A percentile compares a stretch with the other conserved stretches of the same genome.
Conservation (phyloP, 2,113 vertebrate species). For the Salminus brasiliensis region DNA sequence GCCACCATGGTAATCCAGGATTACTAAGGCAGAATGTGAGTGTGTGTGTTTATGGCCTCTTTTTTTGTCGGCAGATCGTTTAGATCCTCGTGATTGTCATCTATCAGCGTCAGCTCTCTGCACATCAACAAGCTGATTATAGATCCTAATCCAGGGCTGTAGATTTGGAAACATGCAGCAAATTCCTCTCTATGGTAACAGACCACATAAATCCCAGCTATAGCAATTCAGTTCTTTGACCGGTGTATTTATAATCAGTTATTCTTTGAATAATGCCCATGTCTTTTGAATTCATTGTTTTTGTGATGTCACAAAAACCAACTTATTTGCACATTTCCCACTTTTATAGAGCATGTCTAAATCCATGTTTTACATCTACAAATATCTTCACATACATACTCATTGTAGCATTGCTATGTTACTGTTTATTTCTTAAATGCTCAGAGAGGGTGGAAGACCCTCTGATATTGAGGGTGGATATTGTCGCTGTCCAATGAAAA, state of each 20-base stretch:
- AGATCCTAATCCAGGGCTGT: slow-evolving; percentile 36
- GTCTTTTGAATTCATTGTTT: no score
- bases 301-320: no score
- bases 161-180: neutral
- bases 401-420: no score
- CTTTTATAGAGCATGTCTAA: no score
- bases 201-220: neutral
- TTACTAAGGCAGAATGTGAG: slow-evolving; percentile 36
- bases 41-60: slow-evolving; percentile 41
- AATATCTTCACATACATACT: no score
- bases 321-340: no score
- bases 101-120: slow-evolving; percentile 31
- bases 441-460: no score
- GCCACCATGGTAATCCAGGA: slow-evolving; percentile 47
- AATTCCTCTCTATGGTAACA: neutral
- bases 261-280: neutral
- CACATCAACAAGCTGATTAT: slow-evolving; percentile 40
- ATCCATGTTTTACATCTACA: no score
- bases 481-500: no score
- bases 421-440: no score
- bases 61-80: slow-evolving; percentile 6
- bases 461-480: no score
- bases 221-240: neutral
- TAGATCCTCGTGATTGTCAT: slow-evolving; percentile 40
- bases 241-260: neutral